Evolutionary conservation across 35 echinoderm and acorn worm species (phyloP).

Genomic region (Holothuria glaberrima): DNA sequence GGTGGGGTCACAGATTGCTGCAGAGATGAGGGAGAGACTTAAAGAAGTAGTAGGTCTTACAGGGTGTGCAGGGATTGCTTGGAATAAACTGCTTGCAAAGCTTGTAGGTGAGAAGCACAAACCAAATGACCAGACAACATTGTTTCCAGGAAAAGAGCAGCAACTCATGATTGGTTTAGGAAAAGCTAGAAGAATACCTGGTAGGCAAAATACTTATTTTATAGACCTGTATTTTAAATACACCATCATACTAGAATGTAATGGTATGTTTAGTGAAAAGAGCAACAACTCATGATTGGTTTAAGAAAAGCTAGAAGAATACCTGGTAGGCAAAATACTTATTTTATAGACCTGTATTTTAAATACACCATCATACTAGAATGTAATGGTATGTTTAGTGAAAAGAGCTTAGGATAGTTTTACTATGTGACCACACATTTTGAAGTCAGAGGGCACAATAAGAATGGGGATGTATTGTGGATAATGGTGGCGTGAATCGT

Average conservation of each 20-base stretch:
- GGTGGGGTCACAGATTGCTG: slow-evolving; percentile 83
- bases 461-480: too few relatives aligned
- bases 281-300: too few relatives aligned
- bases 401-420: too few relatives aligned
- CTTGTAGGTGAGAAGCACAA: slow-evolving; percentile 82
- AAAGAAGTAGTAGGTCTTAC: slow-evolving; percentile 70
- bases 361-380: not conserved
- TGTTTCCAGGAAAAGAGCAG: slow-evolving; percentile 57
- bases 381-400: too few relatives aligned
- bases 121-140: slow-evolving; percentile 89
- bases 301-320: slow-evolving; percentile 63
- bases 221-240: not conserved
- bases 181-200: slow-evolving; percentile 79
- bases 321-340: slow-evolving; percentile 67
- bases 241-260: too few relatives aligned
- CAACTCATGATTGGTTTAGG: slow-evolving; percentile 64
- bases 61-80: slow-evolving; percentile 88
- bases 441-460: too few relatives aligned
- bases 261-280: too few relatives aligned
- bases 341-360: not conserved
- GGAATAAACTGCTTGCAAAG: slow-evolving; percentile 93
- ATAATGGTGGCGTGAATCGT: too few relatives aligned
- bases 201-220: slow-evolving; percentile 33
- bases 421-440: too few relatives aligned
- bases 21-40: slow-evolving; percentile 73